These are phyloP conservation scores for Sarcophaga rosellei DNA, from an alignment of 2,888 invertebrate genomes.

Conservation along the genomic window DNA sequence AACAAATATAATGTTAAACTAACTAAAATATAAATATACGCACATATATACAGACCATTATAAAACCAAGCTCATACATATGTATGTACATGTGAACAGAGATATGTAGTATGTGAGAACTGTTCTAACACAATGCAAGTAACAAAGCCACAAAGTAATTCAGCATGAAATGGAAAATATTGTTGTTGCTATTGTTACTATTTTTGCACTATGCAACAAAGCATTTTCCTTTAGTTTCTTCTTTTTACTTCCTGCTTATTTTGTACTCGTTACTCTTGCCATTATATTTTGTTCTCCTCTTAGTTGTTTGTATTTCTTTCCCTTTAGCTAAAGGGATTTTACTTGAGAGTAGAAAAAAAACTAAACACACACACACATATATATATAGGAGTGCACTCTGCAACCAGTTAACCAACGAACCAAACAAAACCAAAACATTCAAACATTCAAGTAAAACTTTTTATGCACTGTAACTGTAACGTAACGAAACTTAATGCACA, in stretches of 20 bases:
- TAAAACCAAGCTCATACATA: neutral
- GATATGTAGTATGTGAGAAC: neutral
- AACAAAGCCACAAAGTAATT: constrained; percentile 75
- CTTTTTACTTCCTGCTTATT: constrained; percentile 20
- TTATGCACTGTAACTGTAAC: constrained; percentile 55
- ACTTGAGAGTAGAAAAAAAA: constrained; percentile 11
- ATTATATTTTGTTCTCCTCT: neutral
- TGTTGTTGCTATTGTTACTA: constrained; percentile 65
- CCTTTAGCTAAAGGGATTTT: constrained; percentile 52
- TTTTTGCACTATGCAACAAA: constrained; percentile 39
- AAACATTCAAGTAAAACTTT: constrained; percentile 47
- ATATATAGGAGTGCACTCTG: neutral
- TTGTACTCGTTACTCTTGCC: neutral
- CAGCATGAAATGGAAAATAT: constrained; percentile 78
- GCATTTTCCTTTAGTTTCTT: constrained; percentile 54
- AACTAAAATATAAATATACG: constrained; percentile 21
- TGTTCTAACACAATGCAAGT: constrained; percentile 44
- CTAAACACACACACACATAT: too few relatives aligned
- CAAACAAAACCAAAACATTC: constrained; percentile 22
- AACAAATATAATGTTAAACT: constrained; percentile 52
- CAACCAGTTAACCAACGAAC: constrained; percentile 8
- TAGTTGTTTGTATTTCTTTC: neutral
- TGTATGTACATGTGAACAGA: neutral
- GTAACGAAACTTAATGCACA: constrained; percentile 46
- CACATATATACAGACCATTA: neutral